phyloP scores from a whole-genome alignment of 2,113 vertebrate species.

The Shinisaurus crocodilurus region DNA sequence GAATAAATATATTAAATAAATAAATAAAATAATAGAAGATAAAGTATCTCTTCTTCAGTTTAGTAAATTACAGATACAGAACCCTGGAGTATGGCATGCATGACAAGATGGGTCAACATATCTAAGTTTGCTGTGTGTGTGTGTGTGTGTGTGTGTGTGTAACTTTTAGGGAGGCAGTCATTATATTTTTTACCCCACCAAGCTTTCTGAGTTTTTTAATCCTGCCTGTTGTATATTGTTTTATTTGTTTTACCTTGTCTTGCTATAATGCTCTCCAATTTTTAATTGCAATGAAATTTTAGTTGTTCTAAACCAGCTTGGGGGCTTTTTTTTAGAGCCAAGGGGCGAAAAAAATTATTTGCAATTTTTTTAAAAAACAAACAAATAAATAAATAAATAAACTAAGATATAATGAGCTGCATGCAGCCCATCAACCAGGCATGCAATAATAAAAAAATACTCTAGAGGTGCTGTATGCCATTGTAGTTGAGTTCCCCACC shows the following conservation, averaged over 20 bases:
- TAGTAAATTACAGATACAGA: not conserved
- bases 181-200: no score
- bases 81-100: not conserved
- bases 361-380: no score
- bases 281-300: not conserved
- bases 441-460: not conserved
- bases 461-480: not conserved
- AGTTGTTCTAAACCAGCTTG: not conserved
- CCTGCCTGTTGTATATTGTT: not conserved
- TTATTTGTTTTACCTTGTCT: not conserved
- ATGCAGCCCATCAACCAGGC: not conserved
- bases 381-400: no score
- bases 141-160: not conserved
- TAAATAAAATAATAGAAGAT: no score
- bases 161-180: not conserved
- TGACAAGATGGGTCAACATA: not conserved
- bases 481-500: not conserved
- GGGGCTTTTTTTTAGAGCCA: not conserved
- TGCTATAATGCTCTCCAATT: not conserved
- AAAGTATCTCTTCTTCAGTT: not conserved
- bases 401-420: not conserved
- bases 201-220: not conserved
- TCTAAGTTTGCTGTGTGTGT: not conserved
- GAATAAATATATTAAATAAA: no score
- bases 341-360: no score